Percentiles rank a stretch among this genome's conserved stretches.
Evolutionary conservation across 2,888 invertebrate species (phyloP).

Genomic region (Himalopsyche japonica): DNA sequence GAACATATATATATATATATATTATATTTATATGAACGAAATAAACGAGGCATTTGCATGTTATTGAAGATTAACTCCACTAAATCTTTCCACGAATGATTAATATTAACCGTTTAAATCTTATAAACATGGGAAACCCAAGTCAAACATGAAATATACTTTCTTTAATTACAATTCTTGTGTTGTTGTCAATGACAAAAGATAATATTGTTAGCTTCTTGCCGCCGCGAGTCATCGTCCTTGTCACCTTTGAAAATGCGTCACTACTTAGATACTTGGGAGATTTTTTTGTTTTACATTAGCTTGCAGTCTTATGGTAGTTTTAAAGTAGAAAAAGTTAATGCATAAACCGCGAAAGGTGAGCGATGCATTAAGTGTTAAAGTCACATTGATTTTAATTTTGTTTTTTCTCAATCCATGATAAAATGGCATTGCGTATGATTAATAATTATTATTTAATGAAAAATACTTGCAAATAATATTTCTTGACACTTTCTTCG

Average conservation of each 20-base stretch:
- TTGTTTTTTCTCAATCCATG: no score
- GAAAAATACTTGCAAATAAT: no score
- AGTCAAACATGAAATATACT: background rate
- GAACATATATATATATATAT: no score
- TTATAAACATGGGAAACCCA: background rate
- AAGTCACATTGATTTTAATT: no score
- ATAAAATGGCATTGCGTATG: no score
- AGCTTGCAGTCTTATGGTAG: background rate
- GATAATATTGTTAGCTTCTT: background rate
- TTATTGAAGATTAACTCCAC: background rate
- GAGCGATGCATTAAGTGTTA: no score
- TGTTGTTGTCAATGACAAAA: background rate
- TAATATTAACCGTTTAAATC: background rate
- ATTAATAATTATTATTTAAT: no score
- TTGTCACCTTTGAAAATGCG: background rate
- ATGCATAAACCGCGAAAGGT: no score
- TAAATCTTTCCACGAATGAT: background rate
- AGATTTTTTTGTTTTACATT: background rate
- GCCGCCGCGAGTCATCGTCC: background rate
- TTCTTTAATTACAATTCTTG: background rate
- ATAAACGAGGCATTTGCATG: no score
- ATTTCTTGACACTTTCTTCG: no score
- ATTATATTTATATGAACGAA: no score
- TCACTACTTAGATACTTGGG: background rate
- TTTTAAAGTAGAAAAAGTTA: no score